phyloP scores from a whole-genome alignment of 2,113 vertebrate species.

The Malurus alboscapulatus region DNA sequence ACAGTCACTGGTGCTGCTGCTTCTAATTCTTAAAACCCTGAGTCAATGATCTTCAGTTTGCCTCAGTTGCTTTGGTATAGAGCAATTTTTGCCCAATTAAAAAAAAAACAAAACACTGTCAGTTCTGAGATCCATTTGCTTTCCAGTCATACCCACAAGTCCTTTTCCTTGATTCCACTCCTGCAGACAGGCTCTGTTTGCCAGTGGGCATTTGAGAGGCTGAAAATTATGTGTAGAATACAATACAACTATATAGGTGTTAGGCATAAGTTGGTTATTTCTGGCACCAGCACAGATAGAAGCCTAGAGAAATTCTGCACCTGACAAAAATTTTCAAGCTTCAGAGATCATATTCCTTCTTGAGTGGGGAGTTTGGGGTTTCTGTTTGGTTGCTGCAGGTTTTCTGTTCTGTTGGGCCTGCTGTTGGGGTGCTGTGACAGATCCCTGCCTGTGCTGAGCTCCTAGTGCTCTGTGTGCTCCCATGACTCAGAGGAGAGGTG shows the following conservation, averaged over 20 bases:
- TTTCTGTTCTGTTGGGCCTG: not conserved
- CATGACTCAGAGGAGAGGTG: not conserved
- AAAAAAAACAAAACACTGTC: not conserved
- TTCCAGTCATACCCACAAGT: not conserved
- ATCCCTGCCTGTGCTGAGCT: rapidly evolving
- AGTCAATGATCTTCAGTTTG: not conserved
- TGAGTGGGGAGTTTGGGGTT: rapidly evolving
- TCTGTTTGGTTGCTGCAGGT: not conserved
- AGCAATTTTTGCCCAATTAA: not conserved
- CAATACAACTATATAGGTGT: not conserved
- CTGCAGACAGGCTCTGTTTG: not conserved
- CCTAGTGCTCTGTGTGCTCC: not conserved
- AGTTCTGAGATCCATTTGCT: not conserved
- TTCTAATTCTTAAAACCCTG: not conserved
- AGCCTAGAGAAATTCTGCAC: not conserved
- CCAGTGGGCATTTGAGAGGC: not conserved
- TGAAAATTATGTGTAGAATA: not conserved
- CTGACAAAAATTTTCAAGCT: not conserved
- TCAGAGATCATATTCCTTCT: not conserved
- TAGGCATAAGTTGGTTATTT: not conserved
- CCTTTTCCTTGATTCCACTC: not conserved
- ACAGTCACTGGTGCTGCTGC: not conserved
- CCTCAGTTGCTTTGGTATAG: not conserved
- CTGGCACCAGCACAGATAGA: not conserved
- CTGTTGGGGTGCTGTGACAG: not conserved